These are phyloP conservation scores for Goniozus legneri DNA, from an alignment of 1,140 invertebrate species.

Conservation along the genomic window DNA sequence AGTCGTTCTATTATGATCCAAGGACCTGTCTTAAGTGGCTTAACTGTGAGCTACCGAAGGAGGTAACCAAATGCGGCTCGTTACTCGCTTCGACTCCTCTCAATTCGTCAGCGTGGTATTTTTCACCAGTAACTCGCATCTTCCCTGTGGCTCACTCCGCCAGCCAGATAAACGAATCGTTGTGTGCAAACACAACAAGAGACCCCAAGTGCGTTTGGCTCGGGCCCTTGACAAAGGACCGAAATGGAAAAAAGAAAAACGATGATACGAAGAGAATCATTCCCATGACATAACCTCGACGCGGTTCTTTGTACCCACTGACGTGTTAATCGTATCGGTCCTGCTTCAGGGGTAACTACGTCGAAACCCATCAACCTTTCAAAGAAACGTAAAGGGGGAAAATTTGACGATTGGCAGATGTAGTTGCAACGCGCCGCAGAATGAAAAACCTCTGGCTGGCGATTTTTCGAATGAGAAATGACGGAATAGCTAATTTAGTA, in stretches of 20 bases:
- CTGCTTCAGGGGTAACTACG: too few relatives aligned
- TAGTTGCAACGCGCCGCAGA: too few relatives aligned
- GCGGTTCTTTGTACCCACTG: constrained; percentile 28
- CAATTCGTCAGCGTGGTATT: too few relatives aligned
- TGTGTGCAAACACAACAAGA: constrained; percentile 40
- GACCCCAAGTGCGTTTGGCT: constrained; percentile 7
- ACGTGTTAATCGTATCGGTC: constrained; percentile 45
- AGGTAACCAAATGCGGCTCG: not conserved
- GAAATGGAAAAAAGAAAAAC: constrained; percentile 13
- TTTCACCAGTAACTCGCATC: too few relatives aligned
- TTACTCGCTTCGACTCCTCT: too few relatives aligned
- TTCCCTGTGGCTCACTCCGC: constrained; percentile 26
- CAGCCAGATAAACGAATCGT: constrained; percentile 35
- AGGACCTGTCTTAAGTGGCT: not conserved
- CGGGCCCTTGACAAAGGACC: constrained; percentile 2
- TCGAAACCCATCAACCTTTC: too few relatives aligned
- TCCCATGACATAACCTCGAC: constrained; percentile 38
- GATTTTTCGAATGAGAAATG: too few relatives aligned
- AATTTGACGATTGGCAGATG: too few relatives aligned
- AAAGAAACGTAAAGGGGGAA: too few relatives aligned
- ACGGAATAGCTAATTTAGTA: too few relatives aligned
- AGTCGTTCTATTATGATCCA: not conserved
- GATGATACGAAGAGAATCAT: constrained; percentile 31
- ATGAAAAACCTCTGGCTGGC: too few relatives aligned
- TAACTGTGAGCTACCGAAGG: not conserved